phyloP scores from a whole-genome alignment of 2,797 vertebrate genomes.

The Amblyopsis hoosieri region DNA sequence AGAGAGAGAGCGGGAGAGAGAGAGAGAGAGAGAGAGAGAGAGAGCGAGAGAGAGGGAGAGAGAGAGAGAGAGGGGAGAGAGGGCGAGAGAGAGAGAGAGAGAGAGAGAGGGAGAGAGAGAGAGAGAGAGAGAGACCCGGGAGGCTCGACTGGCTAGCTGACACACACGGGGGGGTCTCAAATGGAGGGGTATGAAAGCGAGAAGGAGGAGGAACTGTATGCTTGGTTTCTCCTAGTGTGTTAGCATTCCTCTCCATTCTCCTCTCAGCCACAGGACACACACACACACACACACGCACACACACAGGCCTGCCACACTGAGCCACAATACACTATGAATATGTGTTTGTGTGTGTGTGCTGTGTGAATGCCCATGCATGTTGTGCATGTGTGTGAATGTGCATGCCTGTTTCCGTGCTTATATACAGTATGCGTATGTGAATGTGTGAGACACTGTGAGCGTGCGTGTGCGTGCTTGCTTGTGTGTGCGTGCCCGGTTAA shows the following conservation, averaged over 20 bases:
- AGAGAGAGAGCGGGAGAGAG: slow-evolving; percentile 4
- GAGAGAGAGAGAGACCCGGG: slow-evolving; percentile 5
- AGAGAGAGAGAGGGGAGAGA: too few relatives aligned
- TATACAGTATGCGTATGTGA: neutral
- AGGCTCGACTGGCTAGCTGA: slow-evolving; percentile 74
- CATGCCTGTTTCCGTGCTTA: neutral
- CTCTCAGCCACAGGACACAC: slow-evolving; percentile 62
- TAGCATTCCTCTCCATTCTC: slow-evolving; percentile 74
- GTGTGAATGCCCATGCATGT: neutral
- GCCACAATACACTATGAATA: slow-evolving; percentile 10
- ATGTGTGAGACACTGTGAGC: slow-evolving; percentile 19
- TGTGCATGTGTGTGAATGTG: neutral
- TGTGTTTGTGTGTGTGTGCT: slow-evolving; percentile 18
- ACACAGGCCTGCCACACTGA: slow-evolving; percentile 55
- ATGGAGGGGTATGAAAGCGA: slow-evolving; percentile 37
- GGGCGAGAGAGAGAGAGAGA: slow-evolving; percentile 6
- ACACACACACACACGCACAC: slow-evolving; percentile 74
- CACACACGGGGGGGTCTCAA: slow-evolving; percentile 45
- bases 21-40: neutral
- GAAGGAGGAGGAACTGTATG: slow-evolving; percentile 58
- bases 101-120: too few relatives aligned
- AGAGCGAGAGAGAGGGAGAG: too few relatives aligned
- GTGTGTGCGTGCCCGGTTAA: slow-evolving; percentile 31
- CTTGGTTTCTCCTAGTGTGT: slow-evolving; percentile 74
- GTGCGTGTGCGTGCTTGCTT: slow-evolving; percentile 15